Base-by-base conservation (phyloP, 92 coral and sea anemone genomes). In the Scolanthus callimorphus region DNA sequence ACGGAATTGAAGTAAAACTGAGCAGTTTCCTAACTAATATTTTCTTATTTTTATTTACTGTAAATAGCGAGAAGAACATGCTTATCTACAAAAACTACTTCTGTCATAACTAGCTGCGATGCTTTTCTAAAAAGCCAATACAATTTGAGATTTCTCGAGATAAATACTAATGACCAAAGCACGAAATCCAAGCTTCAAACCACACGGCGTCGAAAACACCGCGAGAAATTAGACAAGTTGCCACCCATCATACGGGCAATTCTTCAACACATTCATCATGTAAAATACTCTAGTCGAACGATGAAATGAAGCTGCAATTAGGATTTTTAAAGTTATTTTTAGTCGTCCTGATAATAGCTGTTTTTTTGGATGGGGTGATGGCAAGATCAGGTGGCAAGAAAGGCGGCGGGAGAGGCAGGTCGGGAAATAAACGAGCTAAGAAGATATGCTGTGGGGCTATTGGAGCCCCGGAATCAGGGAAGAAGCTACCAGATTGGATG, bases 401-500 rank as follows among this genome's bases (percentile, higher is more conserved):
- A 46, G 52, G 52, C 4, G 23, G 52, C 11, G 23, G 52, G 4
- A 11, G 22, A 46, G 52, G 52, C 4, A 9, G 52, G 6, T 4
- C 52, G 12, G n/a, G n/a, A n/a, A n/a, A n/a, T n/a, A n/a, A n/a
- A n/a, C 11, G 22, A 11, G 4, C 52, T 4, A 46, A 46, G 52
- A 46, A 46, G 22, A 4, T 46, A 9, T 46, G 52, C 52, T 46
- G 52, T 19, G 52, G 52, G 17, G 52, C 19, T 10, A 9, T 46
- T 1, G 75, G 75, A 8, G 26, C 39, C 9, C 52, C 44, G 11
- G 25, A 39, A 24, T 28, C 54, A 1, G 39, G 57, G 17, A 55
- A 57, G 49, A 43, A 29, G 12, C 31, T 68, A 34, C 75, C 75
- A 0, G 75, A 68, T 20, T 68, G 75, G 75, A 56, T 68, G 65